Evolutionary conservation across 2,888 invertebrate genomes (phyloP), one percentile per base, ranked within the genome.

Genomic region (Poecilobothrus nobilitatus): DNA sequence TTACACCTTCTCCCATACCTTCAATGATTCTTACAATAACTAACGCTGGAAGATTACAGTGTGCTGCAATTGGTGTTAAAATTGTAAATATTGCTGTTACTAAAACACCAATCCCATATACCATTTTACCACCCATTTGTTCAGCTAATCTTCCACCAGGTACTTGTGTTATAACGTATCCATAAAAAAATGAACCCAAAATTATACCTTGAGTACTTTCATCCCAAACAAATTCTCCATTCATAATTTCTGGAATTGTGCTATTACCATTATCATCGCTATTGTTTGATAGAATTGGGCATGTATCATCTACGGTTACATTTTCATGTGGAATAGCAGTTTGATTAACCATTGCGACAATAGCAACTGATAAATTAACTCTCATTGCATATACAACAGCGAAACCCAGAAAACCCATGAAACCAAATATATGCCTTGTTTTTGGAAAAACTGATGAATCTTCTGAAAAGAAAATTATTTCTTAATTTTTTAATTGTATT

Each of bases 301-400:
- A 90, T 9, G 87, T 85, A 79, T 91, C 89, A 69, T 84, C 79
- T 5, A 85, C 84, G 34, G 86, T 84, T 64, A 80, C 85, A 76
- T 86, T 87, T 66, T 84, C 81, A 33, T 83, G 78, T 0, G 88
- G 86, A 69, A 85, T 83, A 1, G 86, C 86, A 1, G 91, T 89
- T 68, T 87, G 85, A 79, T 92, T 92, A 63, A 93, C 91, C 97
- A 97, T 97, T 41, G 95, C 94, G 41, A 97, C 95, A 77, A 97
- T 94, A 61, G 96, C 95, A 27, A 97, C 93, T 0, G 95, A 95
- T 44, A 97, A 84, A 80, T 94, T 94, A 0, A 94, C 94, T 70
- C 94, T 84, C 91, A 94, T 92, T 0, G 94, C 92, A 81, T 95
- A 95, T 5, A 94, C 92, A 78, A 92, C 89, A 70, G 92, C 92